Conservation (phyloP, 2,888 invertebrate species). For the Pristionchus exspectatus region DNA sequence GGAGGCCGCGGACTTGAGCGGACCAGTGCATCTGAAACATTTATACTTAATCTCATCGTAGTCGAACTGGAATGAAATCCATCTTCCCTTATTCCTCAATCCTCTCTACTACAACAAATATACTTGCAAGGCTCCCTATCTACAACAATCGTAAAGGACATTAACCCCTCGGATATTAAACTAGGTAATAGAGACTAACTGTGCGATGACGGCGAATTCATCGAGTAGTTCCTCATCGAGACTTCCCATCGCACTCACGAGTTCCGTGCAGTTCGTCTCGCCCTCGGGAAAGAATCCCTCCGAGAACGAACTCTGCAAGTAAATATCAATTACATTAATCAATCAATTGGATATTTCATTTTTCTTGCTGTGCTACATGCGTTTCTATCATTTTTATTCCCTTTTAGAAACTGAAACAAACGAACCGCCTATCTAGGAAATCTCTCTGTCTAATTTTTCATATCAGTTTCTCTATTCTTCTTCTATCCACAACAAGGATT, state of each 20-base stretch:
- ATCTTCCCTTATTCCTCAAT: too few species aligned
- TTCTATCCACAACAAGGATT: not conserved
- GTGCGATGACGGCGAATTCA: constrained; percentile 76
- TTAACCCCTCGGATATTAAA: not conserved
- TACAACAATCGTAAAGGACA: too few species aligned
- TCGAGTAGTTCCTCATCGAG: constrained; percentile 71
- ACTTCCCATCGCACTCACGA: constrained; percentile 35
- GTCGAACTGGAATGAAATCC: too few species aligned
- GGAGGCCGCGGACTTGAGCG: constrained; percentile 67
- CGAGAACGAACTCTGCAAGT: constrained; percentile 34
- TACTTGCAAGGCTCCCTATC: too few species aligned
- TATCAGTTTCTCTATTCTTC: not conserved
- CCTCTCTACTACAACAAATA: too few species aligned
- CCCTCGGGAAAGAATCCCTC: constrained; percentile 38
- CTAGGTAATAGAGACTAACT: constrained; percentile 61
- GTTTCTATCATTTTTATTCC: too few species aligned
- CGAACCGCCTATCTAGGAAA: too few species aligned
- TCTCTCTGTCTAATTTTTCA: not conserved
- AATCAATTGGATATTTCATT: too few species aligned
- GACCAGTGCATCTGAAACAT: constrained; percentile 63
- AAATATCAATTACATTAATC: not conserved
- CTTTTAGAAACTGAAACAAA: too few species aligned
- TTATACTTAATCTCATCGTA: too few species aligned
- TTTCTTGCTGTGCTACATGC: too few species aligned
- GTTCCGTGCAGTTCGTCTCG: not conserved